Evolutionary conservation across 1,140 invertebrate species (phyloP), one percentile per base, ranked within the genome.

Genomic region (Odontomachus brunneus): DNA sequence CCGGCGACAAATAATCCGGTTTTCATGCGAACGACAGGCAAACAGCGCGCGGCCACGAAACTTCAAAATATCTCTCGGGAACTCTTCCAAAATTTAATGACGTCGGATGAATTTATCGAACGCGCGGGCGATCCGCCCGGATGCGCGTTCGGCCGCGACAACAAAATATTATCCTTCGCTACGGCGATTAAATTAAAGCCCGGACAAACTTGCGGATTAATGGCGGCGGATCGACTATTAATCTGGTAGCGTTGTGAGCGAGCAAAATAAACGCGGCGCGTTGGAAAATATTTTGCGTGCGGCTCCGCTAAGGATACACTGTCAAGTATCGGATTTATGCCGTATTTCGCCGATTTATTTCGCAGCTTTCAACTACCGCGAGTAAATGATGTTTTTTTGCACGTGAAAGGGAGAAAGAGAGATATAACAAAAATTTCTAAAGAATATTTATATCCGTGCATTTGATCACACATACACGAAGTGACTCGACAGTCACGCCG

Each of bases 131-230:
- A 80, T 80, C 75, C 69, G 65, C 57, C 33, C n/a, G 65, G 65
- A 29, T 17, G 51, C 65, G 51, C 65, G 65, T 80, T 80, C 59
- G 65, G 75, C 65, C 69, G 65, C 65, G 66, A 59, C 75, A 80
- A 80, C 75, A 71, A 80, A 80, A 80, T 80, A 80, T 80, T 80
- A 80, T 80, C 75, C 75, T 71, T 80, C 75, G 75, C 65, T 71
- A 19, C 51, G 51, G 75, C 65, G 75, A 80, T 80, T 80, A 80
- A 80, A 80, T 80, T 80, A 80, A 69, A 80, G 65, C 75, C 65
- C 65, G 75, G 75, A 80, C 75, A 80, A 80, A 80, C 75, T 80
- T 80, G 75, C 65, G 75, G 75, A 80, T 80, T 80, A 80, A 80
- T 71, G 65, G 65, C 38, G 75, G 75, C 75, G 53, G 75, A 80